phyloP scores from a whole-genome alignment of 1,140 invertebrate genomes.

The Rhagoletis pomonella region DNA sequence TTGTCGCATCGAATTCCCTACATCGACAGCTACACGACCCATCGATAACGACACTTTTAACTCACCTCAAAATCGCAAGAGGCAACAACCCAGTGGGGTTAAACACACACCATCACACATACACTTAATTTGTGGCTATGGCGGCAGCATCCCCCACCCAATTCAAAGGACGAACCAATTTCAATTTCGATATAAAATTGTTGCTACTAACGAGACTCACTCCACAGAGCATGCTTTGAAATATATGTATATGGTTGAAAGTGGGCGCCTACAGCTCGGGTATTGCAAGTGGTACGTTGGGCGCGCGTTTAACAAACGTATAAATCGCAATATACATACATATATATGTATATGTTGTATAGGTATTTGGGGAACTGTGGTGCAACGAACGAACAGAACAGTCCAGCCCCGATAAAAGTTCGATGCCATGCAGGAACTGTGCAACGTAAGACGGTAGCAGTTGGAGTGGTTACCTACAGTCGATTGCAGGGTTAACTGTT shows the following conservation, averaged over 20 bases:
- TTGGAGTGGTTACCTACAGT: not conserved
- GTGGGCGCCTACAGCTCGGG: not conserved
- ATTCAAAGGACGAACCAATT: not conserved
- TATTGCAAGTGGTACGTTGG: not conserved
- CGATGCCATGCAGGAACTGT: slow-evolving; percentile 36
- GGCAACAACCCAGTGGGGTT: not conserved
- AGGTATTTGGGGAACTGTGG: not conserved
- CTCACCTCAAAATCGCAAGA: slow-evolving; percentile 6
- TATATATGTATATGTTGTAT: not conserved
- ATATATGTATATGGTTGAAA: not conserved
- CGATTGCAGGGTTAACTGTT: not conserved
- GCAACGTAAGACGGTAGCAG: slow-evolving; percentile 22
- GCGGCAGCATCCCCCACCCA: slow-evolving; percentile 47
- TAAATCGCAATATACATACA: too few relatives aligned
- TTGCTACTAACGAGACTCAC: not conserved
- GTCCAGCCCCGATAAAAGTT: slow-evolving; percentile 47
- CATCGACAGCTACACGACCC: slow-evolving; percentile 20
- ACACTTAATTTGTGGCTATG: not conserved
- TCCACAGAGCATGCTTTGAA: not conserved
- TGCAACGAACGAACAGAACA: not conserved
- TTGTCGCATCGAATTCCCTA: slow-evolving; percentile 15
- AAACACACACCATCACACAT: not conserved
- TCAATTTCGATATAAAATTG: slow-evolving; percentile 37
- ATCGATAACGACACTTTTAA: slow-evolving; percentile 45
- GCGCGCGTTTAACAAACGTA: not conserved